A percentile compares a stretch with the other conserved stretches of the same genome.
phyloP scores from a whole-genome alignment of 2,797 vertebrate species.

The Melanotaenia pygmaea region DNA sequence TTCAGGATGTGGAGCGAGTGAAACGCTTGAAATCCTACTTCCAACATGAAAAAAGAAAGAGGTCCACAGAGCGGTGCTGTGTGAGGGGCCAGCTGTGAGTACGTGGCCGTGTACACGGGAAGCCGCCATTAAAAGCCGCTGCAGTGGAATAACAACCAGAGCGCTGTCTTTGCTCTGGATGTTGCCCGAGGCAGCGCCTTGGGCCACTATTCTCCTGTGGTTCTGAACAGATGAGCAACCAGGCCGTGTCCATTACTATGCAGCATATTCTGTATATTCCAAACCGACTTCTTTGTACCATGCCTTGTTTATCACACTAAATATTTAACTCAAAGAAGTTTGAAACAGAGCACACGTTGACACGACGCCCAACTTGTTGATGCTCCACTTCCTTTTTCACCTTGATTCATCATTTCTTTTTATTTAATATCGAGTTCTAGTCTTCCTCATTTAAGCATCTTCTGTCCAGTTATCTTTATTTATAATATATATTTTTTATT shows the following conservation, averaged over 20 bases:
- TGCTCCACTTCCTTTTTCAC: neutral
- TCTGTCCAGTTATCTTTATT: too few relatives aligned
- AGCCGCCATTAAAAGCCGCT: conserved; percentile 39
- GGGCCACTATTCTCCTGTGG: conserved; percentile 72
- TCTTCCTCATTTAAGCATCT: too few relatives aligned
- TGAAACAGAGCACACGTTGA: conserved; percentile 17
- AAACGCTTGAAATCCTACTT: conserved; percentile 69
- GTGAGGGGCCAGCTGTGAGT: conserved; percentile 61
- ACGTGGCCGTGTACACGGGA: conserved; percentile 38
- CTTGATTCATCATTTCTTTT: neutral
- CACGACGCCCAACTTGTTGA: conserved; percentile 36
- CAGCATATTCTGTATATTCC: conserved; percentile 44
- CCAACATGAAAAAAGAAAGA: conserved; percentile 16
- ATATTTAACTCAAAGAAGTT: conserved; percentile 50
- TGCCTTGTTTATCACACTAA: conserved; percentile 43
- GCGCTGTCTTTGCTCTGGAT: conserved; percentile 67
- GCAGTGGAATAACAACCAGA: conserved; percentile 71
- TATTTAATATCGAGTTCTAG: neutral
- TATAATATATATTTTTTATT: too few relatives aligned
- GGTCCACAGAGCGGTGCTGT: conserved; percentile 30
- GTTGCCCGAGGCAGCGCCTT: conserved; percentile 67
- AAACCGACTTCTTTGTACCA: conserved; percentile 59
- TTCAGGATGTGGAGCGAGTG: conserved; percentile 68
- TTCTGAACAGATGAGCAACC: conserved; percentile 74
- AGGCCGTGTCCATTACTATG: conserved; percentile 68